Conservation (phyloP, 2,888 invertebrate species). For the Piscicola geometra region DNA sequence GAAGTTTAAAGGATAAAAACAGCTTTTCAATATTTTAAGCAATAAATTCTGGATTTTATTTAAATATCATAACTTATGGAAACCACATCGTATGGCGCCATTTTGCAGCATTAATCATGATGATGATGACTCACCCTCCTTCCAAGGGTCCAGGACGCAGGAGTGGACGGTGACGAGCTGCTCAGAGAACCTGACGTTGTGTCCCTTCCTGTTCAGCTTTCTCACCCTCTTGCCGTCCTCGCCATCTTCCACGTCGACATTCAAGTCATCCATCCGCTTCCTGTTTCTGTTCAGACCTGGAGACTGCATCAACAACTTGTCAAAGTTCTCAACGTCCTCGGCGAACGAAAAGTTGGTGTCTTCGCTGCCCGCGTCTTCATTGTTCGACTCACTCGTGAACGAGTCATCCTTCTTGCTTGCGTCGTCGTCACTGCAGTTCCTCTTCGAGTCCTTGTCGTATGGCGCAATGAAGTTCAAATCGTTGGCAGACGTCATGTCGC, state of each 20-base stretch:
- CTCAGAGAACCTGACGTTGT: slow-evolving; percentile 18
- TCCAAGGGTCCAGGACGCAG: slow-evolving; percentile 12
- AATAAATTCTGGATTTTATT: no score
- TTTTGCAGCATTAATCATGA: no score
- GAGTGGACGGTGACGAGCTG: slow-evolving; percentile 25
- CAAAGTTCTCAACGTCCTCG: slow-evolving; percentile 2
- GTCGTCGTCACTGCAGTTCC: neutral
- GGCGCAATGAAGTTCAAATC: neutral
- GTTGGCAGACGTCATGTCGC: slow-evolving; percentile 21
- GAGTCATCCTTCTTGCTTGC: neutral
- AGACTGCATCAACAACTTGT: neutral
- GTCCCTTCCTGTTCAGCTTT: slow-evolving; percentile 24
- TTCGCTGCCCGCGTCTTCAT: neutral
- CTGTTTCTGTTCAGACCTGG: neutral
- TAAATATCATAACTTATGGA: no score
- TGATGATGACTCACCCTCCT: no score
- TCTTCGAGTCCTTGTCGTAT: neutral
- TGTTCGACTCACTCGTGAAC: neutral
- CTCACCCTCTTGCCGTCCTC: neutral
- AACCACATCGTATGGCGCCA: no score
- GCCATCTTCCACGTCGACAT: neutral
- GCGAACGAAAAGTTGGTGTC: neutral
- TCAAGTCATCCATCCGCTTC: no score
- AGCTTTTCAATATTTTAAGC: no score
- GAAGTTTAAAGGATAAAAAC: no score